phyloP scores from a whole-genome alignment of 2,113 vertebrate genomes.

The Strix uralensis region DNA sequence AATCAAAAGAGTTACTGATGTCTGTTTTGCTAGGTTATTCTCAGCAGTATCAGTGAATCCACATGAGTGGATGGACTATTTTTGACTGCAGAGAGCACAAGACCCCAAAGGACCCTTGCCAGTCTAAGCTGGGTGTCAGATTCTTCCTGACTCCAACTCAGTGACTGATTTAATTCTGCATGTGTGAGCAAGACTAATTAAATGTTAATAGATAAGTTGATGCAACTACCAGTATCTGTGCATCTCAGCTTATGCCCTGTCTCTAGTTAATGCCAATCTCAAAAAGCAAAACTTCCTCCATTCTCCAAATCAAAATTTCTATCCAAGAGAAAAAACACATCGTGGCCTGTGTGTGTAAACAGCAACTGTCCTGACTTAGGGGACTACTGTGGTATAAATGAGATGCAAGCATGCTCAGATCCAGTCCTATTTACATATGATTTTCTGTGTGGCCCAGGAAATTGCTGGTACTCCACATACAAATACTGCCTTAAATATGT shows the following conservation, averaged over 20 bases:
- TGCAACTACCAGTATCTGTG: not conserved
- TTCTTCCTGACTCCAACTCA: not conserved
- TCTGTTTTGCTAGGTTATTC: not conserved
- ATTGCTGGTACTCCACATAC: not conserved
- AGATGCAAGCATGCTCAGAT: not conserved
- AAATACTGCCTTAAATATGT: not conserved
- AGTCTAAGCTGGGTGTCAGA: not conserved
- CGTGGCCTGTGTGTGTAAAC: not conserved
- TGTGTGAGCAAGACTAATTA: not conserved
- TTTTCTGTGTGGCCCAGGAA: slow-evolving; percentile 22
- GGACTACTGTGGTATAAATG: not conserved
- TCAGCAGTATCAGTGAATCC: not conserved
- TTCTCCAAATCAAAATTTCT: not conserved
- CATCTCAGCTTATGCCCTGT: not conserved
- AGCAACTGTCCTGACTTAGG: not conserved
- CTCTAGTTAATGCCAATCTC: not conserved
- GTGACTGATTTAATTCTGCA: not conserved
- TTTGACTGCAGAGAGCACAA: not conserved
- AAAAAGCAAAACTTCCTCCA: not conserved
- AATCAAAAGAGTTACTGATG: not conserved
- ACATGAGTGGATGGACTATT: not conserved
- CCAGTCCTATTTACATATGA: not conserved
- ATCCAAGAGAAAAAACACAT: not conserved
- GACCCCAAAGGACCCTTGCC: not conserved
- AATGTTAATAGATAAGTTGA: not conserved